Percentiles rank a stretch among this genome's conserved stretches.
These are phyloP conservation scores for Percopsis omiscomaycus DNA, from an alignment of 2,797 vertebrate species.

Conservation along the genomic window DNA sequence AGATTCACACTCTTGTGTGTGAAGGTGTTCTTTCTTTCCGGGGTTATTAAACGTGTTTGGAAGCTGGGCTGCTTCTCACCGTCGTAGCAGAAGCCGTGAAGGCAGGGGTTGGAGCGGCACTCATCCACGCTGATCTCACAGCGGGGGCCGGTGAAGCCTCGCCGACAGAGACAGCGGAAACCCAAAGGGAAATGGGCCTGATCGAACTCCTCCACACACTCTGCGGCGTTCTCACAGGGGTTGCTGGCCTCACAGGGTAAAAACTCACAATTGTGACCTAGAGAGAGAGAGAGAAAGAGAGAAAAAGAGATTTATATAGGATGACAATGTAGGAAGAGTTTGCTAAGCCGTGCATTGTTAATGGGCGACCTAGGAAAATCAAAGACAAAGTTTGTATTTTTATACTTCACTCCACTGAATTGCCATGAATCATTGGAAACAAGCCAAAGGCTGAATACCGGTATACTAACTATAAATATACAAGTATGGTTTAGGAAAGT, in stretches of 20 bases:
- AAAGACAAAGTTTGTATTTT: too few relatives aligned
- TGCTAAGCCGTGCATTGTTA: neutral
- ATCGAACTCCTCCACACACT: constrained; percentile 80
- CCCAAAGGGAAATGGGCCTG: constrained; percentile 76
- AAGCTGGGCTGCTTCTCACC: constrained; percentile 67
- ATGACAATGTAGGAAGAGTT: neutral
- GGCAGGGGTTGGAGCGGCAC: constrained; percentile 81
- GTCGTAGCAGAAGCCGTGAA: constrained; percentile 83
- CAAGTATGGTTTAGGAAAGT: too few relatives aligned
- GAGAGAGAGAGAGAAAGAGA: constrained; percentile 39
- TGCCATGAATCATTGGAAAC: too few relatives aligned
- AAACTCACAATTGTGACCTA: constrained; percentile 82
- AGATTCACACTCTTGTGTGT: constrained; percentile 27
- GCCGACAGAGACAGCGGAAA: constrained; percentile 79
- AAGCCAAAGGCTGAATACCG: too few relatives aligned
- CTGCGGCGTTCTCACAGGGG: constrained; percentile 81
- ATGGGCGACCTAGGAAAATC: too few relatives aligned
- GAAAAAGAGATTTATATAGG: neutral
- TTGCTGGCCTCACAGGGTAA: constrained; percentile 79
- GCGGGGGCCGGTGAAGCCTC: constrained; percentile 78
- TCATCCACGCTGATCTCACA: constrained; percentile 86
- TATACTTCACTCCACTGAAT: too few relatives aligned
- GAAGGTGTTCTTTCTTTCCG: constrained; percentile 20
- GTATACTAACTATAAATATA: too few relatives aligned
- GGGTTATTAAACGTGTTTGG: constrained; percentile 50